Evolutionary conservation across 2,888 invertebrate species (phyloP).

Genomic region (Coelinius sp.): DNA sequence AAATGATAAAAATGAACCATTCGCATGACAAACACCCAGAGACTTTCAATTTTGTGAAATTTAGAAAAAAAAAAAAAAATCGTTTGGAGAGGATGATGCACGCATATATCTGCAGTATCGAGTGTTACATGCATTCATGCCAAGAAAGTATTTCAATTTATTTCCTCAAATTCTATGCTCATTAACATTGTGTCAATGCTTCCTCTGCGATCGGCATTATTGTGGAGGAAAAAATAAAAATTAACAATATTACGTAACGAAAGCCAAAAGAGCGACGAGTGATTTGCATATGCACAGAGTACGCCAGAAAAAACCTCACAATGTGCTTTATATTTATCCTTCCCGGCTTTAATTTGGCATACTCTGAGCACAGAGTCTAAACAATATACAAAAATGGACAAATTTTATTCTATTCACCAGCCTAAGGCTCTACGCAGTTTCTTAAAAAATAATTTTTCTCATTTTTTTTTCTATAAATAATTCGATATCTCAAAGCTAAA

Average conservation of each 20-base stretch:
- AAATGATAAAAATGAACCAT: constrained; percentile 21
- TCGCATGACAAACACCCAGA: constrained; percentile 28
- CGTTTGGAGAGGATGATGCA: constrained; percentile 20
- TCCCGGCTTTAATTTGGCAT: not conserved
- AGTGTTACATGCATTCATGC: constrained; percentile 65
- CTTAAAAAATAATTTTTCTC: constrained; percentile 21
- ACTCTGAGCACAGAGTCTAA: constrained; percentile 5
- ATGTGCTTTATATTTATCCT: not conserved
- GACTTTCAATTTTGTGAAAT: not conserved
- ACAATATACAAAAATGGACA: constrained; percentile 29
- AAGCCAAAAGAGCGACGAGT: constrained; percentile 46
- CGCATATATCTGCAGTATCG: constrained; percentile 7
- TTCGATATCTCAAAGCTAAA: not conserved
- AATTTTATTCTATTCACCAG: constrained; percentile 35
- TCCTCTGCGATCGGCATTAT: constrained; percentile 29
- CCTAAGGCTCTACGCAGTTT: constrained; percentile 41
- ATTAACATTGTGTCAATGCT: constrained; percentile 22
- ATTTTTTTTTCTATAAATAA: constrained; percentile 14
- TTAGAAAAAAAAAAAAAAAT: not conserved
- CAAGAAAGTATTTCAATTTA: constrained; percentile 46
- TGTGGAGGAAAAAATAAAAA: not conserved
- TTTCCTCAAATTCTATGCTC: not conserved
- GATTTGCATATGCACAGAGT: constrained; percentile 30
- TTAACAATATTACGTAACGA: constrained; percentile 45
- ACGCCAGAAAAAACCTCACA: constrained; percentile 4